phyloP scores from a whole-genome alignment of 2,797 vertebrate species.

The Rhabdophis nuchalis region DNA sequence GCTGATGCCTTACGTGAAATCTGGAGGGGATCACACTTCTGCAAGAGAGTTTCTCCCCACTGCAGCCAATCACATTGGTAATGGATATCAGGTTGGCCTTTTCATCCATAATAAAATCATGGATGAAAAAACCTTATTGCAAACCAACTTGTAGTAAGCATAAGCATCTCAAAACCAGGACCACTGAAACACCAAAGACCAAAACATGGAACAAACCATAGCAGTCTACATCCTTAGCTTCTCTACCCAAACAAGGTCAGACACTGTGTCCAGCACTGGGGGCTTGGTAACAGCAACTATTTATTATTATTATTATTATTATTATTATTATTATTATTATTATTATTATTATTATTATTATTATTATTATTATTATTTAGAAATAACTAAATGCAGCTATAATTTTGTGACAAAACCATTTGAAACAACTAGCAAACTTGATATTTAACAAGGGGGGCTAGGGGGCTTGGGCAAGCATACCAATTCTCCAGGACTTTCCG shows the following conservation, averaged over 20 bases:
- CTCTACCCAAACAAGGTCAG: neutral
- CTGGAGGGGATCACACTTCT: neutral
- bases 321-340: no score
- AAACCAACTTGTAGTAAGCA: neutral
- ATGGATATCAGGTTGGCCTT: neutral
- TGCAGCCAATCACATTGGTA: neutral
- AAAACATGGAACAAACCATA: neutral
- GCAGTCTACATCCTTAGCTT: neutral
- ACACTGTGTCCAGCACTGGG: neutral
- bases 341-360: no score
- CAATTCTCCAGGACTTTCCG: neutral
- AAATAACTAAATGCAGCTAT: neutral
- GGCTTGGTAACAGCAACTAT: neutral
- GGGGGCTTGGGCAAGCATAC: no score
- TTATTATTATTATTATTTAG: neutral
- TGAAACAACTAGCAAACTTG: neutral
- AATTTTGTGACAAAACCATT: slow-evolving; percentile 7
- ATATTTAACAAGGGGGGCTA: neutral
- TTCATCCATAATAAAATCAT: neutral
- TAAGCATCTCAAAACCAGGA: neutral
- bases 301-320: no score
- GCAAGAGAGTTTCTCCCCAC: neutral
- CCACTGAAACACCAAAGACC: neutral
- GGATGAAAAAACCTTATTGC: neutral
- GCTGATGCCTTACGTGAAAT: neutral